Conservation (phyloP, 2,797 vertebrate species). For the Chaetophractus vellerosus region DNA sequence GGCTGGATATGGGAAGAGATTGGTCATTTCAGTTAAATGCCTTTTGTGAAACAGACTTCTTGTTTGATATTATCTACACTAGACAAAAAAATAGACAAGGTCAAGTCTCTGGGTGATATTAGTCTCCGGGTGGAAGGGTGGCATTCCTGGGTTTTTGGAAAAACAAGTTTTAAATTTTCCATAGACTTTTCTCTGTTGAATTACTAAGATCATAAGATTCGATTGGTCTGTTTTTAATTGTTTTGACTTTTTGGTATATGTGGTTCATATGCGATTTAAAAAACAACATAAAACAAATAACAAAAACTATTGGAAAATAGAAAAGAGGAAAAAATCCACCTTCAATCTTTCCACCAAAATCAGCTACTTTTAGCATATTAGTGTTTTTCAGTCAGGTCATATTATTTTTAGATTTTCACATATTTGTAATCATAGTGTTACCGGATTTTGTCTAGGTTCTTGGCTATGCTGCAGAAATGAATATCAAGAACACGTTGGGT, state of each 20-base stretch:
- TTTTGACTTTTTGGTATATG: slow-evolving; percentile 2
- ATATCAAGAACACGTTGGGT: too few species aligned
- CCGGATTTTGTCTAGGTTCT: too few species aligned
- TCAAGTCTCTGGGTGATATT: too few species aligned
- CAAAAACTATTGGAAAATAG: slow-evolving; percentile 5
- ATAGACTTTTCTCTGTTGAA: too few species aligned
- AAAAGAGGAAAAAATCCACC: background rate
- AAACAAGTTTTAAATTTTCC: too few species aligned
- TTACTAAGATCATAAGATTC: too few species aligned
- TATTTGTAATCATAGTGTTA: background rate
- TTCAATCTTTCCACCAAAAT: background rate
- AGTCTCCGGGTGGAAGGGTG: too few species aligned
- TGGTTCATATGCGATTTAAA: background rate
- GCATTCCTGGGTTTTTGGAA: too few species aligned
- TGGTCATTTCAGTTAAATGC: background rate
- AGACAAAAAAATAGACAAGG: too few species aligned
- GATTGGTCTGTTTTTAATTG: background rate
- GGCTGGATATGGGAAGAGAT: background rate
- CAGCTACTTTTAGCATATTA: background rate
- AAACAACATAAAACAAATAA: background rate
- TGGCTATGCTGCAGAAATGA: too few species aligned
- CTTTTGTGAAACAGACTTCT: background rate
- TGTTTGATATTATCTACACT: too few species aligned
- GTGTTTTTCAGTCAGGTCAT: background rate
- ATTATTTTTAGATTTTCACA: background rate